Evolutionary conservation across 2,888 invertebrate genomes (phyloP), one percentile per base, ranked within the genome.

Genomic region (Siphlonurus alternatus): DNA sequence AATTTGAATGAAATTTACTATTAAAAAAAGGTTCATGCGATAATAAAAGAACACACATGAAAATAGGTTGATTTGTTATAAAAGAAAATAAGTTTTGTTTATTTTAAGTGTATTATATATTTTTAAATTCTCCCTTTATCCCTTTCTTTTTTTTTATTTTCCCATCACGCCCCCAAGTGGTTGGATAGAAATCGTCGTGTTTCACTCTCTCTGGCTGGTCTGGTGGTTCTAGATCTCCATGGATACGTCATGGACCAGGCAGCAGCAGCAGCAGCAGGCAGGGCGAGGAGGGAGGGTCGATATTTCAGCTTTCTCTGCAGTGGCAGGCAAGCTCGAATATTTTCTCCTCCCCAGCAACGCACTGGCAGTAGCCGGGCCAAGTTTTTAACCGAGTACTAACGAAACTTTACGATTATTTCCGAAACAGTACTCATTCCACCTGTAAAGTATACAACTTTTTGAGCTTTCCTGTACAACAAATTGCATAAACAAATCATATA

Each of bases 261-360:
- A 15, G 15, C 7, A 38, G 38, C 5, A 38, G 15, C 7, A 38
- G 38, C 5, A n/a, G n/a, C 7, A 38, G 38, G 15, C 15, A 5
- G 56, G 20, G 56, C n/a, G 56, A 56, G 56, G 20, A 20, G 56
- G 56, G 56, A n/a, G n/a, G 56, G 56, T 56, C 56, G 56, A 56
- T 56, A 56, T 56, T 56, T 56, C 56, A 22, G 56, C 19, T 56
- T 22, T 56, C 56, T 56, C 22, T 56, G 56, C 56, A 56, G 56
- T 56, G 22, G 56, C 56, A 38, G n/a, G n/a, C n/a, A n/a, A n/a
- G 38, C 38, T 38, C 38, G 7, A 38, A 38, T 38, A 38, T 38
- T 38, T 38, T n/a, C n/a, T n/a, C n/a, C 38, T 38, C 38, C 38
- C 38, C 38, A 38, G 38, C 5, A 38, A n/a, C n/a, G n/a, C n/a